Base-by-base conservation (phyloP, 2,113 vertebrate species). In the Coreoperca whiteheadi region DNA sequence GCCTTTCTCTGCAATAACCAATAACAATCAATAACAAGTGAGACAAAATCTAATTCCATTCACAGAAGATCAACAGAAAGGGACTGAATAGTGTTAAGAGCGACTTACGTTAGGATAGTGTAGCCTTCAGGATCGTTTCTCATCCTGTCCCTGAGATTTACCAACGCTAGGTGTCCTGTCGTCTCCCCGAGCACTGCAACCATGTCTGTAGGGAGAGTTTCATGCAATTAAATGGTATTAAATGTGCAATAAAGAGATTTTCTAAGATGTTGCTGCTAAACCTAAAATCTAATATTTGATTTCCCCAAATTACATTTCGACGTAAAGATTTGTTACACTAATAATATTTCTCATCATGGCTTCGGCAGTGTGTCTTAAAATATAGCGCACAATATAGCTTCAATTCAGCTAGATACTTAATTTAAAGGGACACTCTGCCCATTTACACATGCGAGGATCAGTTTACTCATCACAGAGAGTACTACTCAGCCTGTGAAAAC, bases 111-210 rank as follows among this genome's bases (percentile, higher is more conserved):
- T 41, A 99, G 95, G 89, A 99, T 93, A 51, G 90, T 89, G 73
- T 92, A 84, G 72, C 98, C 98, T 93, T 99, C 98, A 0, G 97
- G 96, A 74, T 99, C 94, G 21, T 91, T 96, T 76, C 81, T 97
- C 98, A 99, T 99, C 92, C 88, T 93, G 85, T 98, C 95, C 48
- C 96, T 93, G 85, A 99, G 95, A 18, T 89, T 95, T 43, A 92
- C 85, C 75, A 99, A 91, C 5, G 96, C 96, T 8, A 87, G 75
- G 59, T 89, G 88, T 46, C 98, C 98, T 0, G 98, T 99, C 4
- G 98, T 97, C 90, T 99, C 98, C 6, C 97, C 98, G 0, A 99
- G 96, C 34, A 99, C 98, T 0, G 98, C 98, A 3, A 99, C 97
- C 98, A 99, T 99, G 91, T 99, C 98, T 99, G 94, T 73, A 57